Evolutionary conservation across 2,797 vertebrate species (phyloP).

Genomic region (Spinus olivaceus): DNA sequence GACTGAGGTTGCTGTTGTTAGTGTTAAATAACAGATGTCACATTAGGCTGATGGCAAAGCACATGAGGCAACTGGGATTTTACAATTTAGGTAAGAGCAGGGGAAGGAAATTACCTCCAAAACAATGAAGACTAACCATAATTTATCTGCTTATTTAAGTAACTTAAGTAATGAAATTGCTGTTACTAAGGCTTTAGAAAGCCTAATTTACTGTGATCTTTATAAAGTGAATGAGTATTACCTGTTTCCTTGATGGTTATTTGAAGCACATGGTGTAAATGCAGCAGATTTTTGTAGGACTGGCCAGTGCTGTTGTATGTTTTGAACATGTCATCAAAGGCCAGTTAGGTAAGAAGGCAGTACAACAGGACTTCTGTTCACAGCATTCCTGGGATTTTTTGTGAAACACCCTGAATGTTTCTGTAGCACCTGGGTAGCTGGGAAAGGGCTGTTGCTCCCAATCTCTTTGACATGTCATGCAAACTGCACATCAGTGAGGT

Average conservation of each 20-base stretch:
- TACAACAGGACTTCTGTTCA: background rate
- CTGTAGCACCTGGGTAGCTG: background rate
- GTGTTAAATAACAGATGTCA: background rate
- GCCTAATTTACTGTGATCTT: background rate
- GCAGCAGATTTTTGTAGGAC: background rate
- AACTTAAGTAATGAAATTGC: background rate
- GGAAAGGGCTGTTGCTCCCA: background rate
- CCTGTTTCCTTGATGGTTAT: background rate
- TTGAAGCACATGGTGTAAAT: background rate
- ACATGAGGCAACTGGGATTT: fast-evolving
- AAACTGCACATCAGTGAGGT: background rate
- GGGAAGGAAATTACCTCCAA: background rate
- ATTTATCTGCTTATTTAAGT: background rate
- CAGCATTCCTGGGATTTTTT: conserved; percentile 17
- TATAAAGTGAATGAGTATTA: background rate
- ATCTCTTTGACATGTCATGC: background rate
- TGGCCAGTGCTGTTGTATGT: background rate
- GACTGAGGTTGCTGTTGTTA: background rate
- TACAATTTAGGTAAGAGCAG: background rate
- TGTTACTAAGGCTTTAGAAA: background rate
- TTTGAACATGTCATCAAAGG: background rate
- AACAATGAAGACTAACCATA: background rate
- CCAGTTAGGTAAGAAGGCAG: background rate
- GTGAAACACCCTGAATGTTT: background rate
- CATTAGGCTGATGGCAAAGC: background rate